phyloP scores from a whole-genome alignment of 92 coral and sea anemone genomes.

The Epizoanthus ramosus region DNA sequence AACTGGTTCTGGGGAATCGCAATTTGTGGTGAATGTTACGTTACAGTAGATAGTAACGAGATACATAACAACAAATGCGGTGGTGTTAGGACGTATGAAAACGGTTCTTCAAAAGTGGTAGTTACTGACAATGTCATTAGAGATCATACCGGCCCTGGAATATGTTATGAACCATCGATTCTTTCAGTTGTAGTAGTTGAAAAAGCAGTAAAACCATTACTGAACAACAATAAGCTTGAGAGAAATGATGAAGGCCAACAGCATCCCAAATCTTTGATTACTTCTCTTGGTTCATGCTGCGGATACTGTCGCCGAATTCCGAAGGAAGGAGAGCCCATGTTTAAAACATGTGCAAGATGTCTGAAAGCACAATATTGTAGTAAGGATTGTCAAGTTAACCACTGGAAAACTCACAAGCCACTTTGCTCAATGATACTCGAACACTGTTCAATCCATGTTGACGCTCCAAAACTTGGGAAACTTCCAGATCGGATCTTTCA shows the following conservation, averaged over 20 bases:
- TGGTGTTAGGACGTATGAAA: neutral
- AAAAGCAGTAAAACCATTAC: neutral
- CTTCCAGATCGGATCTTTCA: neutral
- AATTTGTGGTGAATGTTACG: neutral
- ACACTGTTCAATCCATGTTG: neutral
- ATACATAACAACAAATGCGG: slow-evolving; percentile 15
- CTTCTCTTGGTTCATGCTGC: slow-evolving; percentile 12
- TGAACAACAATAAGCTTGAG: neutral
- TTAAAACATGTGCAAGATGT: neutral
- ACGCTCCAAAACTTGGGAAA: neutral
- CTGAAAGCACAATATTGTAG: neutral
- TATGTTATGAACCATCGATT: too few relatives aligned
- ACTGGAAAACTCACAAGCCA: slow-evolving; percentile 20
- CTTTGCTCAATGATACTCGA: neutral
- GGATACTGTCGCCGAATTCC: neutral
- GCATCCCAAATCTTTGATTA: neutral
- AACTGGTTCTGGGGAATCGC: slow-evolving; percentile 38
- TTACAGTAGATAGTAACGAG: neutral
- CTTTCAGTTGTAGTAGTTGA: too few relatives aligned
- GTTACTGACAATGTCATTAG: neutral
- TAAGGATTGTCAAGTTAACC: slow-evolving; percentile 4
- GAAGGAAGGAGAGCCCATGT: neutral
- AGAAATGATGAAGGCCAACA: slow-evolving; percentile 32
- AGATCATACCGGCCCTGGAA: slow-evolving; percentile 16
- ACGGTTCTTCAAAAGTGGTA: slow-evolving; percentile 5